Evolutionary conservation across 2,888 invertebrate species (phyloP).

Genomic region (Chrysotoxum bicinctum): DNA sequence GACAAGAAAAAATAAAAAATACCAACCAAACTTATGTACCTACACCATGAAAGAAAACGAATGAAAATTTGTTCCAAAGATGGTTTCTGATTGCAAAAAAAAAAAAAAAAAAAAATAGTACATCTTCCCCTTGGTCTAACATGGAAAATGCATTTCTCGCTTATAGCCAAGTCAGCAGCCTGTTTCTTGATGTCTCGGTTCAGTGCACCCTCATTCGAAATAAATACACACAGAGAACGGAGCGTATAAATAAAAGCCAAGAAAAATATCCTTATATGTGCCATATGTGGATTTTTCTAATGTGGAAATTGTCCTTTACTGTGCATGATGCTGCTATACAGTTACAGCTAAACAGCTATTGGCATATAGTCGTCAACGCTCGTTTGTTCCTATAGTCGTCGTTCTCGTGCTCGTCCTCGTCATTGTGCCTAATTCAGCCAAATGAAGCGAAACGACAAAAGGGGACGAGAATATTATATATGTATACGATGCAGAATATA

Average conservation of each 20-base stretch:
- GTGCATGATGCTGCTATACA: not conserved
- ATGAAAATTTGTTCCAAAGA: constrained; percentile 64
- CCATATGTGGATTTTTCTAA: constrained; percentile 70
- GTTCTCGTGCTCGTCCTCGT: constrained; percentile 33
- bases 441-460: constrained; percentile 66
- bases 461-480: constrained; percentile 3
- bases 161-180: constrained; percentile 63
- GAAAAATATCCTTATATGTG: constrained; percentile 33
- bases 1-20: constrained; percentile 1
- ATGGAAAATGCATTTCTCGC: constrained; percentile 72
- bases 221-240: constrained; percentile 50
- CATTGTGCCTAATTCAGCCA: constrained; percentile 69
- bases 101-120: constrained; percentile 1
- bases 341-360: constrained; percentile 13
- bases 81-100: constrained; percentile 42
- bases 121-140: constrained; percentile 57
- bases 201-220: constrained; percentile 70
- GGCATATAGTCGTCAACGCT: constrained; percentile 15
- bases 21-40: constrained; percentile 3
- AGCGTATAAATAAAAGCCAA: constrained; percentile 65
- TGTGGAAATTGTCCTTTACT: constrained; percentile 65
- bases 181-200: constrained; percentile 67
- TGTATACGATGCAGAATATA: not conserved
- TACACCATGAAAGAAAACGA: constrained; percentile 48
- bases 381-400: constrained; percentile 13